phyloP scores from a whole-genome alignment of 1,140 invertebrate species.

The Helicoverpa zea region DNA sequence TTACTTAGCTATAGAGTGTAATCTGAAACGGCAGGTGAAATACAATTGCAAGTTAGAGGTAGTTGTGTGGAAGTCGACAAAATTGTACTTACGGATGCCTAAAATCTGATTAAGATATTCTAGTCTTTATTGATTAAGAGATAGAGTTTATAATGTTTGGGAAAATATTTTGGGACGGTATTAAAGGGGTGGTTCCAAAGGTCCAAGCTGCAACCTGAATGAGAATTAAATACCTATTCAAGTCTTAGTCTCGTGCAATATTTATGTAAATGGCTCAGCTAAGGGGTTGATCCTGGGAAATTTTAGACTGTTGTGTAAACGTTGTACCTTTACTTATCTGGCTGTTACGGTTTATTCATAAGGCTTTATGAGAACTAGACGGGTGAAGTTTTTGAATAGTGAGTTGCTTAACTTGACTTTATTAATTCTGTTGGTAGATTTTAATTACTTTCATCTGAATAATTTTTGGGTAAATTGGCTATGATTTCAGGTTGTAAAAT shows the following conservation, averaged over 20 bases:
- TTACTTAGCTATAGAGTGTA: conserved; percentile 2
- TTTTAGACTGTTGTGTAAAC: conserved; percentile 50
- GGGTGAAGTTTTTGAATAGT: conserved; percentile 24
- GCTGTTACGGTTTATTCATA: conserved; percentile 24
- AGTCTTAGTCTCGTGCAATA: conserved; percentile 57
- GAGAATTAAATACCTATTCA: conserved; percentile 66
- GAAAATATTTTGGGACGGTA: neutral
- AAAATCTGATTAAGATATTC: neutral
- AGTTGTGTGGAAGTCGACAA: conserved; percentile 33
- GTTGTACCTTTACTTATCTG: conserved; percentile 36
- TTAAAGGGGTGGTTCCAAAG: conserved; percentile 15
- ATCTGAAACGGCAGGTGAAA: neutral
- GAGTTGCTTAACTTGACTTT: neutral
- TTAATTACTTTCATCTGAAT: too few species aligned
- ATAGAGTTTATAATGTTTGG: conserved; percentile 1
- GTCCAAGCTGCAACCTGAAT: conserved; percentile 60
- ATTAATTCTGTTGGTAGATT: neutral
- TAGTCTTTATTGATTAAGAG: neutral
- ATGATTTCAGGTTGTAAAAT: neutral
- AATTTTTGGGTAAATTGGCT: neutral
- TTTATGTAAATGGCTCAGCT: conserved; percentile 60
- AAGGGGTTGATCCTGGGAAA: conserved; percentile 46
- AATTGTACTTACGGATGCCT: neutral
- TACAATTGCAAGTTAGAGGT: conserved; percentile 35
- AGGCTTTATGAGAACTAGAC: conserved; percentile 4